Percentiles rank a stretch among this genome's conserved stretches.
Conservation (phyloP, 1,140 invertebrate genomes). For the Sycophaga agraensis region DNA sequence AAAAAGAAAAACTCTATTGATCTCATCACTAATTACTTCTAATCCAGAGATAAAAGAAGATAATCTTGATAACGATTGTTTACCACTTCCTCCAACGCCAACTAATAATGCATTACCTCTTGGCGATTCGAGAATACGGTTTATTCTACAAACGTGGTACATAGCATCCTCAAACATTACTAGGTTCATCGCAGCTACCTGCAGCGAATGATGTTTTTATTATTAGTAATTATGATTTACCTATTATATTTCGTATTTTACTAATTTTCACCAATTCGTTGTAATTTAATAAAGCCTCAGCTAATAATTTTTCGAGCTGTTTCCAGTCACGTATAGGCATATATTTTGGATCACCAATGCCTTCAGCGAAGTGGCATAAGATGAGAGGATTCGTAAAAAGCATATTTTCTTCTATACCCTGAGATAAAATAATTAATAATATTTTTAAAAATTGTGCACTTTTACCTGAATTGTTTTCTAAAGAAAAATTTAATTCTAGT, state of each 20-base stretch:
- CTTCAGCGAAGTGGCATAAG: conserved; percentile 88
- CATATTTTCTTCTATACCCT: conserved; percentile 65
- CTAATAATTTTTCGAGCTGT: conserved; percentile 73
- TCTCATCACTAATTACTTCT: no score
- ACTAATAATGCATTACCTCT: conserved; percentile 89
- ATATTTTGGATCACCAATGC: conserved; percentile 90
- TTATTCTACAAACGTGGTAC: conserved; percentile 88
- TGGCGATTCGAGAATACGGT: conserved; percentile 87
- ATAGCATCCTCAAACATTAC: conserved; percentile 96
- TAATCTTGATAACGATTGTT: conserved; percentile 81
- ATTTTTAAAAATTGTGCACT: background rate
- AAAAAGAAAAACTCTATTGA: no score
- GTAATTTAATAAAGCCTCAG: conserved; percentile 82
- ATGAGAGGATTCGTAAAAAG: conserved; percentile 75
- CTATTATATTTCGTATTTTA: background rate
- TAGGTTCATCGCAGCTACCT: conserved; percentile 88
- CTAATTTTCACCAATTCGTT: conserved; percentile 65
- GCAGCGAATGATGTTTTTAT: background rate
- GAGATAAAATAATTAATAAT: conserved; percentile 10
- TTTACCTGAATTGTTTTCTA: no score
- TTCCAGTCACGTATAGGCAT: conserved; percentile 74
- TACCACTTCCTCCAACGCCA: conserved; percentile 92
- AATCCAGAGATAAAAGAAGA: conserved; percentile 86
- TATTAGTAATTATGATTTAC: background rate
- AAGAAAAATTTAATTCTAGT: no score